These are phyloP conservation scores for Pyrrhosoma nymphula DNA, from an alignment of 2,888 invertebrate species.

Conservation along the genomic window DNA sequence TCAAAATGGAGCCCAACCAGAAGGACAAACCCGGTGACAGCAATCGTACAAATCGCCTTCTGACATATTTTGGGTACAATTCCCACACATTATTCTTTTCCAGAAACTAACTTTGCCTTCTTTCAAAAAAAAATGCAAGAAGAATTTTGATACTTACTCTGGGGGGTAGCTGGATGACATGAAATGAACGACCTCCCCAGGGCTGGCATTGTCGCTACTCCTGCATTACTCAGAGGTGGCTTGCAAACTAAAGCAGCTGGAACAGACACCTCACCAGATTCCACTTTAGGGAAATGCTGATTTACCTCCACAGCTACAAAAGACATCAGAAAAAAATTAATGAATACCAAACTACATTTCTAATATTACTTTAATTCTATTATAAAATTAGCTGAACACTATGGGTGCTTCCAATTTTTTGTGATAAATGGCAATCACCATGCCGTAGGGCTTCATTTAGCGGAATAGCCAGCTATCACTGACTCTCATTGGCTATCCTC, in stretches of 20 bases:
- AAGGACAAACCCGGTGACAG: too few species aligned
- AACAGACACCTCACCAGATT: not conserved
- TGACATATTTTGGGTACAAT: not conserved
- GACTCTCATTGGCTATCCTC: too few species aligned
- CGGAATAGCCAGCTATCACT: too few species aligned
- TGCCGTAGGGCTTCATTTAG: too few species aligned
- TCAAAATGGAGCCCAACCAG: too few species aligned
- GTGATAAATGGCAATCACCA: too few species aligned
- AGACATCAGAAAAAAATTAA: not conserved
- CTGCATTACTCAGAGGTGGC: not conserved
- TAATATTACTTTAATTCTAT: not conserved
- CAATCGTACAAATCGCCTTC: too few species aligned
- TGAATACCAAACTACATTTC: not conserved
- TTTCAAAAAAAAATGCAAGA: too few species aligned
- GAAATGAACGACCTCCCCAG: conserved; percentile 17
- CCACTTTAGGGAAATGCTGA: not conserved
- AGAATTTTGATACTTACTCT: not conserved
- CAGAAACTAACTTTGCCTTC: too few species aligned
- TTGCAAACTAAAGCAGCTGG: not conserved
- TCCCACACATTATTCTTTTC: not conserved
- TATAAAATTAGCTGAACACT: not conserved
- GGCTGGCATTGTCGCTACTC: not conserved
- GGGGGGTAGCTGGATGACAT: conserved; percentile 17
- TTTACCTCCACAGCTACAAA: not conserved
- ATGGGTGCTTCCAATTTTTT: too few species aligned